phyloP scores from a whole-genome alignment of 1,140 invertebrate species.

The Drosophila ficusphila region DNA sequence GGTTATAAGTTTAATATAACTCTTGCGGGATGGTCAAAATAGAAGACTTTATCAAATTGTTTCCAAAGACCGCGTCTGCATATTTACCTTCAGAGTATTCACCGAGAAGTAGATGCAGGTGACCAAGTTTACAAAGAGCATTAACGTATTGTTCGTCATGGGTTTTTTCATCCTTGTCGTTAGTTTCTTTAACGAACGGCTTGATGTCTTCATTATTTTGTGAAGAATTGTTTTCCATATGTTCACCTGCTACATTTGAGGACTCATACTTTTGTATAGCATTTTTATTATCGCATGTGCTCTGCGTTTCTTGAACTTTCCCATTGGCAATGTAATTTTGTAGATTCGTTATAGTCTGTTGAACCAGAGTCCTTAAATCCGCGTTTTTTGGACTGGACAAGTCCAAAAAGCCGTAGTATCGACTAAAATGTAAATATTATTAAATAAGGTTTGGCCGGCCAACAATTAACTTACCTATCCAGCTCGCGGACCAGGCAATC shows the following conservation, averaged over 20 bases:
- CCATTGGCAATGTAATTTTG: constrained; percentile 58
- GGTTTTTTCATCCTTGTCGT: background rate
- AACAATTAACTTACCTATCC: constrained; percentile 21
- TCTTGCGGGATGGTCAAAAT: no score
- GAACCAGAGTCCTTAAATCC: constrained; percentile 42
- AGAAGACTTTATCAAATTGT: no score
- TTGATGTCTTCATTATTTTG: constrained; percentile 17
- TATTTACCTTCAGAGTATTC: constrained; percentile 94
- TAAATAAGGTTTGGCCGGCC: background rate
- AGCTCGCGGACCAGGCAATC: constrained; percentile 32
- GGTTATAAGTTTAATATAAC: no score
- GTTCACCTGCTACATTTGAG: background rate
- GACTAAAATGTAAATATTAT: constrained; percentile 38
- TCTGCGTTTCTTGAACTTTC: background rate
- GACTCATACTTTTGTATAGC: constrained; percentile 11
- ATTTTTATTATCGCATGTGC: constrained; percentile 7
- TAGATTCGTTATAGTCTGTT: constrained; percentile 48
- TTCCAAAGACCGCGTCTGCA: no score
- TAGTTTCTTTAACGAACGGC: constrained; percentile 4
- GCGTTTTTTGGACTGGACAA: constrained; percentile 53
- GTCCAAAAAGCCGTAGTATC: constrained; percentile 65
- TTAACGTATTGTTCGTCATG: constrained; percentile 83
- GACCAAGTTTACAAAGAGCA: constrained; percentile 96
- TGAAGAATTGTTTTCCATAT: background rate
- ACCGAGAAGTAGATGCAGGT: constrained; percentile 95